Evolutionary conservation across 2,888 invertebrate species (phyloP).

Genomic region (Thymelicus sylvestris): DNA sequence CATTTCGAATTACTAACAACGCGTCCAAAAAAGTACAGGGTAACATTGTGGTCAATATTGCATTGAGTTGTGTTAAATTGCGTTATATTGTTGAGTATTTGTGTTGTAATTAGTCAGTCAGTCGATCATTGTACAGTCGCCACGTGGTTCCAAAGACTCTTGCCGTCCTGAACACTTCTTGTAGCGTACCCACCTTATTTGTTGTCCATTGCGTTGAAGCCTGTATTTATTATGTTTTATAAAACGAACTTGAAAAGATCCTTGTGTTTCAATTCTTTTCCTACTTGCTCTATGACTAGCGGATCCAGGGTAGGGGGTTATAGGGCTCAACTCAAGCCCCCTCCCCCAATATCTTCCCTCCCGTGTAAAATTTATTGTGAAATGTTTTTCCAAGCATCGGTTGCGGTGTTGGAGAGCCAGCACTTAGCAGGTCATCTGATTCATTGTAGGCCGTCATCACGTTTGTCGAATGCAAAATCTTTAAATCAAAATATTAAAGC

Average conservation of each 20-base stretch:
- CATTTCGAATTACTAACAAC: slow-evolving; percentile 16
- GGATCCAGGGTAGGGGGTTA: no score
- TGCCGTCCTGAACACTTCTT: slow-evolving; percentile 69
- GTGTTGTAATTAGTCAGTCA: not conserved
- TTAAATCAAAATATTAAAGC: no score
- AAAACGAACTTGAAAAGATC: slow-evolving; percentile 66
- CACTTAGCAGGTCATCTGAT: no score
- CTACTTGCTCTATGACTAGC: not conserved
- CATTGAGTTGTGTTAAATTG: not conserved
- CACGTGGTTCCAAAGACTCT: slow-evolving; percentile 59
- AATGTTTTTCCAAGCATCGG: no score
- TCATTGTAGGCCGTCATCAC: no score
- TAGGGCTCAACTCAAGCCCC: not conserved
- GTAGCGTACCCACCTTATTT: slow-evolving; percentile 74
- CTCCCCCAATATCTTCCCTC: no score
- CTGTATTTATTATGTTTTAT: slow-evolving; percentile 82
- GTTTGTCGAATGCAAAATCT: no score
- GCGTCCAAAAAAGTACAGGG: slow-evolving; percentile 32
- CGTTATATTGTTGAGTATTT: not conserved
- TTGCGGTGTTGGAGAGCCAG: no score
- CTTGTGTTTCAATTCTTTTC: slow-evolving; percentile 14
- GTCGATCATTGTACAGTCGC: slow-evolving; percentile 36
- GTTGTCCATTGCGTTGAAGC: slow-evolving; percentile 73
- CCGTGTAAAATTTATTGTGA: no score
- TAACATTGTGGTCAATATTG: slow-evolving; percentile 11